Base-by-base conservation (phyloP, 1,140 invertebrate species). In the Monochamus saltuarius region DNA sequence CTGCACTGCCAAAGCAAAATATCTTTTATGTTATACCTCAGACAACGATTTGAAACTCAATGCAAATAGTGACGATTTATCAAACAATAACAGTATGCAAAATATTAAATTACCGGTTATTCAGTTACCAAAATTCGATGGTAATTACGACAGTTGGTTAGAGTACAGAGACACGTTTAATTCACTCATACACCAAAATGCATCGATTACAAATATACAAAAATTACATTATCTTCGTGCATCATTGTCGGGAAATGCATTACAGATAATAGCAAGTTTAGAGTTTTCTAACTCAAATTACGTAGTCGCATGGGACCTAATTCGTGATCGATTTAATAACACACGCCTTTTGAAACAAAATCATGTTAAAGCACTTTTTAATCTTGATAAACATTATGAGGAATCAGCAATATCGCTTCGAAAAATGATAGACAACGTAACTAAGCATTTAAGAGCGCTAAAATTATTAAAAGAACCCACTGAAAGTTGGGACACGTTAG, bases 161-260 rank as follows among this genome's bases (percentile, higher is more conserved):
- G 55, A 65, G 37, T 65, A 56, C 50, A 35, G 40, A 9, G 60
- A 65, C 14, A 62, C 52, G 0, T 62, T 62, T 56, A 38, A 62
- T 14, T 62, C 59, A 7, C 16, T 65, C 11, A 59, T 62, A n/a
- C 55, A 62, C 51, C 34, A 9, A 38, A 65, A 62, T 43, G 34
- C 29, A 4, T 11, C 19, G 1, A 14, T 62, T 14, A 35, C 11
- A 34, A 13, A 50, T 13, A 54, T 65, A 13, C 54, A 54, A 43
- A 62, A 65, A 42, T 65, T 58, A 43, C 55, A 65, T 53, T 62
- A 65, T 22, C 39, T 60, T 17, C 7, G 51, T n/a, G 38, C 55
- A 8, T 54, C 54, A 2, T 22, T 65, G 14, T 4, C 1, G 7
- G 42, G 36, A 8, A 14, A 17, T 34, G 59, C 59, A 1, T 11